Base-by-base conservation (phyloP, 2,888 invertebrate species). In the Hypena proboscidalis region DNA sequence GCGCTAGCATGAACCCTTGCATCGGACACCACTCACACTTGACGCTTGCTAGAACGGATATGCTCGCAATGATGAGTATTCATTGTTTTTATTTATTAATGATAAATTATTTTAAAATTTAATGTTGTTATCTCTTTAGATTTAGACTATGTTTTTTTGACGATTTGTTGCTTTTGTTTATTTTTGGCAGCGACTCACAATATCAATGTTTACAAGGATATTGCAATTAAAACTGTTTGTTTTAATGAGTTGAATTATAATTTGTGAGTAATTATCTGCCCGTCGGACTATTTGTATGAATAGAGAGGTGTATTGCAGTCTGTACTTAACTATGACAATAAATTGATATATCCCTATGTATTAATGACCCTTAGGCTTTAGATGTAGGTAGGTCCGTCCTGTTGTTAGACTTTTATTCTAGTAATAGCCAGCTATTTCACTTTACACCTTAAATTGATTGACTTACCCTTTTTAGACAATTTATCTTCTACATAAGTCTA, bases 51-150 rank as follows among this genome's bases (percentile, higher is more conserved):
- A 83, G 74, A 74, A 66, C 71, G 89, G 90, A 89, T 81, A 83
- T 87, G 83, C 87, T 88, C 85, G 83, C 85, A 90, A 90, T 88
- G 90, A 90, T 90, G 90, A 90, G 90, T 90, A 90, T 85, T 83
- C 77, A 75, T 85, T 86, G 81, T 81, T 86, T 85, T 86, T 82
- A 81, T 85, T 87, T 83, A 84, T 80, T 64, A 62, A 57, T 63
- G 56, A 61, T 61, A 53, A 64, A 61, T 51, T 61, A 64, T 48
- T 49, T 34, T 51, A 53, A 50, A 55, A 51, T 52, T 27, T 38
- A 53, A 57, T 58, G 52, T 68, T 74, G 74, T 74, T 73, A 72
- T 62, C 61, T 60, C 68, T 66, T 70, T n/a, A n/a, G n/a, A n/a
- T n/a, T 49, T 70, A 67, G 52, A 58, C 53, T 60, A 53, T 49